phyloP scores from a whole-genome alignment of 2,113 vertebrate species.

The Mungos mungo region DNA sequence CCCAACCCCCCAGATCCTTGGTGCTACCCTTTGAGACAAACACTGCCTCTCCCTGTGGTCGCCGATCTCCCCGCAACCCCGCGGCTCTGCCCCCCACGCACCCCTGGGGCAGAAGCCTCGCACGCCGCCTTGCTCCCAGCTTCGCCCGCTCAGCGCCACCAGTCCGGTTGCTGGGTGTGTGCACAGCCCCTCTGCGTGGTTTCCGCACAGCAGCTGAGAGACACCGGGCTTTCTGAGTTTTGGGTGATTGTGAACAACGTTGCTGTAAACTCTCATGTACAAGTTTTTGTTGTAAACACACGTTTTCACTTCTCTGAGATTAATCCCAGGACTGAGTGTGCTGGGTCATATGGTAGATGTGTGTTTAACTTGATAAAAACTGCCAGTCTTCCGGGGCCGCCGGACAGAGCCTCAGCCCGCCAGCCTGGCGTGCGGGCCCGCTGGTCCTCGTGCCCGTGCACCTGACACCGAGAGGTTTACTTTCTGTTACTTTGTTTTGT shows the following conservation, averaged over 20 bases:
- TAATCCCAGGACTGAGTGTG: background rate
- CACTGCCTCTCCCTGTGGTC: no score
- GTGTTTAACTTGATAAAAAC: no score
- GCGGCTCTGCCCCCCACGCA: no score
- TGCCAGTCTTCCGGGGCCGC: background rate
- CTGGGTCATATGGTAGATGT: background rate
- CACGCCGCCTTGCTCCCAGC: no score
- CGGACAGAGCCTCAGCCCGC: no score
- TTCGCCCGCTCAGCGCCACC: accelerated
- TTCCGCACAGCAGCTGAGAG: background rate
- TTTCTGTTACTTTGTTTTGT: background rate
- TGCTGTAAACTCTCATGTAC: background rate
- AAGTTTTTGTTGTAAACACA: background rate
- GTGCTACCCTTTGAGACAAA: accelerated
- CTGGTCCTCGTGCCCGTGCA: background rate
- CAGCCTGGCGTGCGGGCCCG: accelerated
- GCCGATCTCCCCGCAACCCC: no score
- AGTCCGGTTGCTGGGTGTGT: no score
- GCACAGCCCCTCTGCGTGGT: background rate
- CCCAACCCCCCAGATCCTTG: background rate
- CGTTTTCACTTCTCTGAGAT: background rate
- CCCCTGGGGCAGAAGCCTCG: no score
- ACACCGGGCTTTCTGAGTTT: background rate
- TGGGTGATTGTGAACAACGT: background rate
- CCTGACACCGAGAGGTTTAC: background rate